Conservation (phyloP, 2,797 vertebrate species). For the Triplophysa bombifrons region DNA sequence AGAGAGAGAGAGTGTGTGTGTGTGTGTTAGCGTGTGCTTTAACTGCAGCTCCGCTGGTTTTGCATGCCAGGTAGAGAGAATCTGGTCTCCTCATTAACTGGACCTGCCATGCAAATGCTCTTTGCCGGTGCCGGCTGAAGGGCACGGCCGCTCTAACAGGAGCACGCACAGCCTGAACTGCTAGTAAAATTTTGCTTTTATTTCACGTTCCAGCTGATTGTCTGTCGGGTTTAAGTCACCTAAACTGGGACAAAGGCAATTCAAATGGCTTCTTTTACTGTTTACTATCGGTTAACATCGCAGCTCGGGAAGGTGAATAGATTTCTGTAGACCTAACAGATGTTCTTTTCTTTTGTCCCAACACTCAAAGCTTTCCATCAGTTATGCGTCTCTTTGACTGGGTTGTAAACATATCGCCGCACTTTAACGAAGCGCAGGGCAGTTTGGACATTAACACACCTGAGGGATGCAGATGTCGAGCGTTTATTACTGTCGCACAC, state of each 20-base stretch:
- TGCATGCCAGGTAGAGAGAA: constrained; percentile 82
- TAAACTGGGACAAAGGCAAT: constrained; percentile 66
- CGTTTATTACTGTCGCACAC: neutral
- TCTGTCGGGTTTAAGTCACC: constrained; percentile 63
- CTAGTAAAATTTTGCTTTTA: constrained; percentile 76
- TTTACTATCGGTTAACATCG: constrained; percentile 61
- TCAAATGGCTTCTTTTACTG: constrained; percentile 61
- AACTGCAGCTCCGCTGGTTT: constrained; percentile 78
- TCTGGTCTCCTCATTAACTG: constrained; percentile 76
- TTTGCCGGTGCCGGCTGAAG: constrained; percentile 75
- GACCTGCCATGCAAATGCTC: constrained; percentile 80
- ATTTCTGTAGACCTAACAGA: constrained; percentile 44
- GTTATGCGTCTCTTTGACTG: constrained; percentile 15
- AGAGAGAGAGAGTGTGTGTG: constrained; percentile 58
- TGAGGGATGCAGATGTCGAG: too few relatives aligned
- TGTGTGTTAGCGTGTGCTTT: constrained; percentile 69
- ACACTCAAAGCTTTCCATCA: constrained; percentile 16
- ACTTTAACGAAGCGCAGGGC: constrained; percentile 44
- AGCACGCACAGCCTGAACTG: constrained; percentile 76
- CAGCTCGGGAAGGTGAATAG: constrained; percentile 47
- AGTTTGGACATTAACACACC: too few relatives aligned
- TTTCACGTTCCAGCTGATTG: constrained; percentile 58
- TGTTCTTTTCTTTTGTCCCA: constrained; percentile 45
- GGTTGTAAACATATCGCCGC: constrained; percentile 4
- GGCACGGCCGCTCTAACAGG: constrained; percentile 76